Conservation (phyloP, 2,888 invertebrate genomes). For the Hololepta plana region DNA sequence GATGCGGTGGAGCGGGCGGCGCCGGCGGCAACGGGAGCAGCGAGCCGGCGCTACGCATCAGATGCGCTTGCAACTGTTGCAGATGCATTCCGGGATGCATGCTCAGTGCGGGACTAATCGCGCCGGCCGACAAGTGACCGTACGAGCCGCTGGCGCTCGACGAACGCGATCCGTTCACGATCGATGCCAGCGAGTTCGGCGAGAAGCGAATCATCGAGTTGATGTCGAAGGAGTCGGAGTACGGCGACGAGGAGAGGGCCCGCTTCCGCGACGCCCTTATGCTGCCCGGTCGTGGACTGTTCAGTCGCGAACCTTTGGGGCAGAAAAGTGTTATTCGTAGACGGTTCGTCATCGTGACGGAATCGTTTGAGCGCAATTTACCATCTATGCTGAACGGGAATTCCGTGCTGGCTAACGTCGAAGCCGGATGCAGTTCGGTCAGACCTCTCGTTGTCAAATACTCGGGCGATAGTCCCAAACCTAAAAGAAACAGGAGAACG, state of each 20-base stretch:
- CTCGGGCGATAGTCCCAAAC: constrained; percentile 41
- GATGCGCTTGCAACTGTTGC: constrained; percentile 63
- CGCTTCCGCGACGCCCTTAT: constrained; percentile 57
- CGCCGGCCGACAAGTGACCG: constrained; percentile 88
- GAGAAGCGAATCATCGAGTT: constrained; percentile 92
- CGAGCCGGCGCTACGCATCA: constrained; percentile 47
- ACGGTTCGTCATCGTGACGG: no score
- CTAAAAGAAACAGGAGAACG: constrained; percentile 27
- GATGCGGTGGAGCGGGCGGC: constrained; percentile 24
- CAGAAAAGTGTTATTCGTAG: constrained; percentile 18
- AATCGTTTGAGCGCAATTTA: no score
- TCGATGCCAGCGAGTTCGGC: constrained; percentile 73
- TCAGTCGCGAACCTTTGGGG: constrained; percentile 39
- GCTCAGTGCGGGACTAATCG: constrained; percentile 73
- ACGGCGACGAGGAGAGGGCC: constrained; percentile 85
- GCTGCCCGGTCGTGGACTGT: constrained; percentile 38
- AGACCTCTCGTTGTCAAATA: constrained; percentile 37
- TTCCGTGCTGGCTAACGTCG: constrained; percentile 67
- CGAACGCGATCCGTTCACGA: constrained; percentile 68
- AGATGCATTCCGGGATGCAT: constrained; percentile 44
- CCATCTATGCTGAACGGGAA: constrained; percentile 84
- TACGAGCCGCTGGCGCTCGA: constrained; percentile 88
- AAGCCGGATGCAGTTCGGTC: constrained; percentile 38
- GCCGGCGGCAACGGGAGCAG: constrained; percentile 30
- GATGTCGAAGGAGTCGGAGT: constrained; percentile 89